Evolutionary conservation across 2,113 vertebrate species (phyloP).

Genomic region (Mustela lutreola): DNA sequence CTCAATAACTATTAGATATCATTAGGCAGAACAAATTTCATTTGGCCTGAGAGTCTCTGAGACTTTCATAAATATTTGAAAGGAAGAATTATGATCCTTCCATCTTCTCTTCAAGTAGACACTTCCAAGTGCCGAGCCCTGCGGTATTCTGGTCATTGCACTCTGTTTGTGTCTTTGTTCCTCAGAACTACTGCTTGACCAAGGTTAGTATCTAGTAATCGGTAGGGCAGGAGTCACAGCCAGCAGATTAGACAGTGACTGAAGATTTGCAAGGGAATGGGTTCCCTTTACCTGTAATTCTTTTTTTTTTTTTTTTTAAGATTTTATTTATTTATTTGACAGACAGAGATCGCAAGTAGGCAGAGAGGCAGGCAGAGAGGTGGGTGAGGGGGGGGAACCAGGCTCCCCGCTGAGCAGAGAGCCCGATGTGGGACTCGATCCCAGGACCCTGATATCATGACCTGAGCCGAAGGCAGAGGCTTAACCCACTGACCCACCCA

Average conservation of each 20-base stretch:
- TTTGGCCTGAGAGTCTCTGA: background rate
- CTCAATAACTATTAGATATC: background rate
- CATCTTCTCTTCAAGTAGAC: conserved; percentile 13
- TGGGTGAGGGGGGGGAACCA: too few relatives aligned
- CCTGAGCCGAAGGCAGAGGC: too few relatives aligned
- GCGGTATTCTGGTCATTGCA: background rate
- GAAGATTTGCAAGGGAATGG: background rate
- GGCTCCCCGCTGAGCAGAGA: too few relatives aligned
- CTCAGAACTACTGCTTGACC: background rate
- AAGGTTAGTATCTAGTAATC: background rate
- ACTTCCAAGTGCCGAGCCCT: background rate
- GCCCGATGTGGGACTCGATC: too few relatives aligned
- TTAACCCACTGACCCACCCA: too few relatives aligned
- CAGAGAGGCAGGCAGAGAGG: too few relatives aligned
- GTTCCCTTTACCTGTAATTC: background rate
- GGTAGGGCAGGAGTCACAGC: background rate
- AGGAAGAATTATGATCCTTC: background rate
- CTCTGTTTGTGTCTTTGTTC: background rate
- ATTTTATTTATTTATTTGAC: too few relatives aligned
- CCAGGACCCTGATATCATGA: too few relatives aligned
- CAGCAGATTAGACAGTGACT: background rate
- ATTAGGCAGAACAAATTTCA: background rate
- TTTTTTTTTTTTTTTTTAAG: background rate
- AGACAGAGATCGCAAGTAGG: too few relatives aligned
- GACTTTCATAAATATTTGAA: conserved; percentile 19